A percentile compares a stretch with the other conserved stretches of the same genome.
Conservation (phyloP, 2,888 invertebrate species). For the Cacoxenus indagator region DNA sequence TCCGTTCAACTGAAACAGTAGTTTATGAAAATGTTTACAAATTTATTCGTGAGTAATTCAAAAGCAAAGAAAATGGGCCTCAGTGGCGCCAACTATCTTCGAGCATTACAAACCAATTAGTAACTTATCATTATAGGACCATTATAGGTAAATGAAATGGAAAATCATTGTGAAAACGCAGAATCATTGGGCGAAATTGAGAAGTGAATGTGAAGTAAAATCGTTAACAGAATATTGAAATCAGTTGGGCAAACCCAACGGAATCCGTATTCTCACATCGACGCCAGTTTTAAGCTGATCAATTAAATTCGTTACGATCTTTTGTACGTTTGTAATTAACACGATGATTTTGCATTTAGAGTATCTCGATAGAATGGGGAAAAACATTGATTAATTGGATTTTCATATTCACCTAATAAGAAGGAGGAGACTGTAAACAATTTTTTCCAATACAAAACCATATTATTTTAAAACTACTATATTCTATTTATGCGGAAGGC, state of each 20-base stretch:
- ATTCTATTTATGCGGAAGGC: not conserved
- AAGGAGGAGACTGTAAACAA: conserved; percentile 2
- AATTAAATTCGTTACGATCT: conserved; percentile 68
- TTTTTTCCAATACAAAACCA: conserved; percentile 21
- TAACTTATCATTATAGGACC: conserved; percentile 34
- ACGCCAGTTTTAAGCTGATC: conserved; percentile 53
- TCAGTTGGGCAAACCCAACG: conserved; percentile 35
- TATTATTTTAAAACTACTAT: not conserved
- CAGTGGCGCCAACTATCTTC: conserved; percentile 27
- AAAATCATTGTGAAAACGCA: conserved; percentile 44
- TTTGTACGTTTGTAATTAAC: conserved; percentile 67
- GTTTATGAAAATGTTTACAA: conserved; percentile 47
- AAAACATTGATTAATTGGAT: conserved; percentile 38
- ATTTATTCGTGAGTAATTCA: conserved; percentile 49
- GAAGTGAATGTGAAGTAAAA: conserved; percentile 37
- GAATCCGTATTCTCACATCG: conserved; percentile 43
- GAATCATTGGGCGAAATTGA: conserved; percentile 42
- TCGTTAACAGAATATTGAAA: conserved; percentile 18
- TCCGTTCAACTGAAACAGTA: not conserved
- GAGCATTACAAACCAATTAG: conserved; percentile 39
- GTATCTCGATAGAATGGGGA: conserved; percentile 23
- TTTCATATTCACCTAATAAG: conserved; percentile 12
- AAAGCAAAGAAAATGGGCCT: not conserved
- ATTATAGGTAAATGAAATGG: conserved; percentile 20
- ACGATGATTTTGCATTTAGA: conserved; percentile 62